A percentile compares a stretch with the other conserved stretches of the same genome.
Conservation (phyloP, 2,797 vertebrate genomes). For the Glossophaga mutica region DNA sequence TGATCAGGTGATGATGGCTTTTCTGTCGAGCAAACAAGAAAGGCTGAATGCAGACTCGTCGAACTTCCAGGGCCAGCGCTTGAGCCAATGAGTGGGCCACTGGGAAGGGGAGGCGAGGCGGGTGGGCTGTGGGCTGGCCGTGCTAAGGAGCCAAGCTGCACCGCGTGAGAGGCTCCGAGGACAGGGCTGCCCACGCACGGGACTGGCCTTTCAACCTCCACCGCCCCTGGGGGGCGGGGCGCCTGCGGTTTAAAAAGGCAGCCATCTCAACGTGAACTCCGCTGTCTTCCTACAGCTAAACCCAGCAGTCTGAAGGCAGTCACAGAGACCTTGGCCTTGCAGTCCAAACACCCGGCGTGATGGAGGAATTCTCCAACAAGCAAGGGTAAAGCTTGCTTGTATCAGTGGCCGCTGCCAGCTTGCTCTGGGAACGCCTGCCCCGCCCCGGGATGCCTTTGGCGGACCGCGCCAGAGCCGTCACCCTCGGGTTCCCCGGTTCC, state of each 20-base stretch:
- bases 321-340: not conserved
- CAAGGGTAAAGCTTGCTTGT: not conserved
- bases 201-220: not conserved
- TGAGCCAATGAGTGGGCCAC: not conserved
- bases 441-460: not conserved
- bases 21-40: not conserved
- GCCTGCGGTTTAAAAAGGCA: not conserved
- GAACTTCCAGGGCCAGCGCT: not conserved
- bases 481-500: fast-evolving
- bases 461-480: fast-evolving
- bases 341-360: not conserved
- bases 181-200: not conserved
- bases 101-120: not conserved
- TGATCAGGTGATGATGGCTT: not conserved
- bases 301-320: not conserved
- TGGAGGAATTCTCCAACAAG: not conserved
- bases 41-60: not conserved
- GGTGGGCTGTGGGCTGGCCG: not conserved
- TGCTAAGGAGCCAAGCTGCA: not conserved
- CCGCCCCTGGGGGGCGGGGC: not conserved
- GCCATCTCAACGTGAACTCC: not conserved
- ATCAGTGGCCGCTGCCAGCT: not conserved
- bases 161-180: not conserved
- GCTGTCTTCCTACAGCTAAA: not conserved
- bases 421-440: not conserved